These are phyloP conservation scores for Odontothrips loti DNA, from an alignment of 2,888 invertebrate species.

Conservation along the genomic window DNA sequence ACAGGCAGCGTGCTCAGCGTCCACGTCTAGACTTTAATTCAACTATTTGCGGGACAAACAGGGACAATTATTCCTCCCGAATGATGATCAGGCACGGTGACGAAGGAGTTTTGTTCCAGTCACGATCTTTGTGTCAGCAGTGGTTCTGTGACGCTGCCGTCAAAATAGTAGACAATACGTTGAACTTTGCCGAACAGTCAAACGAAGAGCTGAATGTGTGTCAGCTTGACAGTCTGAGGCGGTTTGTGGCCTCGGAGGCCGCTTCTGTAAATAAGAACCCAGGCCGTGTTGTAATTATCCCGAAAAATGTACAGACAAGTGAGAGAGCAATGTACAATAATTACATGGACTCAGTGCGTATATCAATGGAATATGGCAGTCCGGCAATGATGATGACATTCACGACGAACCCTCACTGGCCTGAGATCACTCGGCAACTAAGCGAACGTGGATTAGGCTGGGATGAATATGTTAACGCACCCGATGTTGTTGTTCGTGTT, in stretches of 20 bases:
- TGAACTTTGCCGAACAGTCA: not conserved
- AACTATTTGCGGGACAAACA: not conserved
- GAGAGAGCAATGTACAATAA: not conserved
- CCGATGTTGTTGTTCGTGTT: too few species aligned
- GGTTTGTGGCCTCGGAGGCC: not conserved
- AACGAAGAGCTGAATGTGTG: not conserved
- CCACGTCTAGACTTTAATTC: not conserved
- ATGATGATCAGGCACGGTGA: not conserved
- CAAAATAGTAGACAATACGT: not conserved
- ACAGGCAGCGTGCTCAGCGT: not conserved
- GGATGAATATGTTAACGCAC: not conserved
- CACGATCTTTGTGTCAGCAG: not conserved
- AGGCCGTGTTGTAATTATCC: not conserved
- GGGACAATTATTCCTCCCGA: not conserved
- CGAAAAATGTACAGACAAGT: not conserved
- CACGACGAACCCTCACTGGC: not conserved
- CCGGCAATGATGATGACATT: not conserved
- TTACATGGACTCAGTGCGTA: not conserved
- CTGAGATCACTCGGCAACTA: not conserved
- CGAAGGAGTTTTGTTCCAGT: not conserved
- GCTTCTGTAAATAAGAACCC: not conserved
- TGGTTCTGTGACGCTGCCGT: not conserved
- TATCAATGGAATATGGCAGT: not conserved
- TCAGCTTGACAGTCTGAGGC: not conserved
- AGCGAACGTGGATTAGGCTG: not conserved